Percentiles rank a stretch among this genome's conserved stretches.
phyloP scores from a whole-genome alignment of 2,113 vertebrate genomes.

The Crotalus tigris region DNA sequence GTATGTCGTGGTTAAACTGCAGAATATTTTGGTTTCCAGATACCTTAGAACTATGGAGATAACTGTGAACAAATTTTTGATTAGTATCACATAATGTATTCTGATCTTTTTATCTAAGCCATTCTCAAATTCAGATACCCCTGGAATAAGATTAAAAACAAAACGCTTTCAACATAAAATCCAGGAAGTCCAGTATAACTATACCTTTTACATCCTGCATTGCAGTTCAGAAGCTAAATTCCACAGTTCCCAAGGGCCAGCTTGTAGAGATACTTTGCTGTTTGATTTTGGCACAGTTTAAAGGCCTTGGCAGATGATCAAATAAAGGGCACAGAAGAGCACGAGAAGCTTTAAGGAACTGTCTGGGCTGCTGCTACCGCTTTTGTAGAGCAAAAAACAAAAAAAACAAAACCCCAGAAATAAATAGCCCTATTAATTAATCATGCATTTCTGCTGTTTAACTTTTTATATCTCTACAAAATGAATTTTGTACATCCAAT shows the following conservation, averaged over 20 bases:
- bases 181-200: constrained; percentile 55
- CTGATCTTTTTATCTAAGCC: constrained; percentile 18
- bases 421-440: constrained; percentile 20
- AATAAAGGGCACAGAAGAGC: constrained; percentile 68
- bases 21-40: background rate
- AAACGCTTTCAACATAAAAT: constrained; percentile 37
- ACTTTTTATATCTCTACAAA: constrained; percentile 32
- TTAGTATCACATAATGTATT: constrained; percentile 12
- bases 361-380: constrained; percentile 62
- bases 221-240: constrained; percentile 62
- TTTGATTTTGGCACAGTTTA: constrained; percentile 73
- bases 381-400: constrained; percentile 23
- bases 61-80: constrained; percentile 2
- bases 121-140: constrained; percentile 40
- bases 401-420: constrained; percentile 40
- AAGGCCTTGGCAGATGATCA: constrained; percentile 69
- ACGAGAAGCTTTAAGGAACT: constrained; percentile 71
- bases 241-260: constrained; percentile 59
- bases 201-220: constrained; percentile 51
- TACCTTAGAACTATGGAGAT: background rate
- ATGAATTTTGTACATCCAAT: constrained; percentile 19
- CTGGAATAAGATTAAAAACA: constrained; percentile 43
- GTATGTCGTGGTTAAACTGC: background rate
- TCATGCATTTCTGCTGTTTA: constrained; percentile 25
- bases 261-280: constrained; percentile 62